Base-by-base conservation (phyloP, 2,113 vertebrate genomes). In the Siniperca chuatsi region DNA sequence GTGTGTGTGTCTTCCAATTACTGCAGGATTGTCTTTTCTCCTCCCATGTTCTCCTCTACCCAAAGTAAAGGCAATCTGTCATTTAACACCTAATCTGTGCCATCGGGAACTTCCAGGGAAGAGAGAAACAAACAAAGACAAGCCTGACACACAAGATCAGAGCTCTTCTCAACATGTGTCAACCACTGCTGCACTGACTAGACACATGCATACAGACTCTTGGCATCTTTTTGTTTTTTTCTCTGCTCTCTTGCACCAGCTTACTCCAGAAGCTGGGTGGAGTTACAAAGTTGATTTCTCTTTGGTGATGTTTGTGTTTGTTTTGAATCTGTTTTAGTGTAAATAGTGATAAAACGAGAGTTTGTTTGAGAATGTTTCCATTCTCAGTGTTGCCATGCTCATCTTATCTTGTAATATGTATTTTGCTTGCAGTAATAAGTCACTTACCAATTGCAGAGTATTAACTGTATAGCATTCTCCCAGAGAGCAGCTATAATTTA, bases 401-500 rank as follows among this genome's bases (percentile, higher is more conserved):
- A 25, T 73, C 12, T 54, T 40, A 37, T 81, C 44, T 74, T 81
- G 52, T 87, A 81, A 85, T 78, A 23, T 82, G 61, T 69, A 78
- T 86, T 89, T 85, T 87, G 40, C 33, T 66, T 35, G 15, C 37
- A 61, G 66, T 81, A 90, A 89, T 89, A 83, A 79, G 37, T 82
- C 15, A 29, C 21, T 4, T 61, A 50, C 37, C 62, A 78, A 18
- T 42, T 76, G 35, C 20, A 69, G 79, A 75, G 75, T 33, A 72
- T 83, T 81, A 74, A 57, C 48, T 70, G 8, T 35, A 25, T 12
- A 46, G 16, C 73, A 70, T 81, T 89, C 79, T 88, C 79, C 69
- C 83, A 83, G 69, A 57, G 62, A 86, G 40, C 66, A 67, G 72
- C 57, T 82, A 55, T 87, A 85, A 87, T 93, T 87, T 90, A 82